Base-by-base conservation (phyloP, 2,797 vertebrate species). In the Sebastes iracundus region DNA sequence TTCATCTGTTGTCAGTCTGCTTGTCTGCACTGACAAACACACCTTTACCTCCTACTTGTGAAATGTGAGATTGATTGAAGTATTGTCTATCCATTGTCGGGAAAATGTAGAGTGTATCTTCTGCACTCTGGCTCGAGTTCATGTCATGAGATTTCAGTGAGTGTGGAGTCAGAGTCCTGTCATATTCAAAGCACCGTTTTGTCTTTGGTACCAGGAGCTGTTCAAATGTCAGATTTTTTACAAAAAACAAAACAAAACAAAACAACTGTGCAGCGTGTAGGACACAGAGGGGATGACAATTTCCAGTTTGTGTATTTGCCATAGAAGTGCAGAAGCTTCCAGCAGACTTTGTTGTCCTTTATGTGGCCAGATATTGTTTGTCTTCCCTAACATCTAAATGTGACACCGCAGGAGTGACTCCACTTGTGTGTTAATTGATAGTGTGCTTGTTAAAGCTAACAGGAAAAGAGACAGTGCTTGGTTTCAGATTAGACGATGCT, bases 401-500 rank as follows among this genome's bases (percentile, higher is more conserved):
- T 46, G 32, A 75, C 23, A 22, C 12, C 49, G 5, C 60, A 33
- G 56, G 13, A 42, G 28, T 23, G 46, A 7, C 61, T 71, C 55
- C 25, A n/a, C 75, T 59, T 52, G 28, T 42, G 59, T 56, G 62
- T 60, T 80, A 85, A 79, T 77, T 77, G 76, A 72, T 52, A 28
- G 28, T 33, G 64, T 14, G 55, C 53, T 72, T 68, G 69, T 78
- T 82, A 62, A 76, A 82, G 32, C 62, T 14, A 72, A 80, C 60
- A 83, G 80, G 35, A 75, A 33, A 12, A 73, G 71, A 74, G 67
- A 63, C 35, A 4, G 32, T 55, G 42, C 46, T 59, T 59, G 56
- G 28, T 53, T 72, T 77, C 52, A 77, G 61, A 77, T 81, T 33
- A 71, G 53, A 76, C 10, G 6, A 10, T 28, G 68, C 64, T 75